Percentiles rank a stretch among this genome's conserved stretches.
Evolutionary conservation across 2,888 invertebrate species (phyloP).

Genomic region (Ceramica pisi): DNA sequence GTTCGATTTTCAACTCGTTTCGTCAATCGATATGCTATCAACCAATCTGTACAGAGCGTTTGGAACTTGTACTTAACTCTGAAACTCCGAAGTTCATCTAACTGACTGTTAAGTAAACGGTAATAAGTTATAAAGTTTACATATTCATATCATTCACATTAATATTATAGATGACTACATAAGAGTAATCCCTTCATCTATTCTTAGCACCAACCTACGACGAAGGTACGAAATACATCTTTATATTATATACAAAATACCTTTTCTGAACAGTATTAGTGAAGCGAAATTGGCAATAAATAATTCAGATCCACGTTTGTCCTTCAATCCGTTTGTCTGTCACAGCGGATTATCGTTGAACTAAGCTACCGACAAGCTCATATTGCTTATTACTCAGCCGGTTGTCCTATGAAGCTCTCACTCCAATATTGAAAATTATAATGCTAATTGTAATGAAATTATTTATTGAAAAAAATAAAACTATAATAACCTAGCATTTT

Average conservation of each 20-base stretch:
- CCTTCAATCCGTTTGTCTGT: slow-evolving; percentile 62
- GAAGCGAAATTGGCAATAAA: slow-evolving; percentile 59
- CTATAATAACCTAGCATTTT: too few species aligned
- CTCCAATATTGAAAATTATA: slow-evolving; percentile 37
- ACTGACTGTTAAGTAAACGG: background rate
- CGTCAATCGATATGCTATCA: background rate
- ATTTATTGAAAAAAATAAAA: background rate
- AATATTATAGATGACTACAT: background rate
- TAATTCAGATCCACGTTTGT: slow-evolving; percentile 64
- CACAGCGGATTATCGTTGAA: slow-evolving; percentile 61
- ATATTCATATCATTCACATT: background rate
- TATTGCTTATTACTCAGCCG: slow-evolving; percentile 30
- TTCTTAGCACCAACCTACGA: slow-evolving; percentile 32
- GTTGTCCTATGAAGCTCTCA: slow-evolving; percentile 8
- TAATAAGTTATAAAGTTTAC: background rate
- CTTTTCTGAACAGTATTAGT: slow-evolving; percentile 48
- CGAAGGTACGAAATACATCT: slow-evolving; percentile 9
- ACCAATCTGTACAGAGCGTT: background rate
- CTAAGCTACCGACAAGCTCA: slow-evolving; percentile 43
- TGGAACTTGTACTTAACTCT: too few species aligned
- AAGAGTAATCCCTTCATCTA: slow-evolving; percentile 26
- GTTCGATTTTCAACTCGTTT: slow-evolving; percentile 1
- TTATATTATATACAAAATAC: slow-evolving; percentile 35
- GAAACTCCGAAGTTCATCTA: background rate
- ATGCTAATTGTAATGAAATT: slow-evolving; percentile 22